phyloP scores from a whole-genome alignment of 2,797 vertebrate genomes.

The Carduelis carduelis region DNA sequence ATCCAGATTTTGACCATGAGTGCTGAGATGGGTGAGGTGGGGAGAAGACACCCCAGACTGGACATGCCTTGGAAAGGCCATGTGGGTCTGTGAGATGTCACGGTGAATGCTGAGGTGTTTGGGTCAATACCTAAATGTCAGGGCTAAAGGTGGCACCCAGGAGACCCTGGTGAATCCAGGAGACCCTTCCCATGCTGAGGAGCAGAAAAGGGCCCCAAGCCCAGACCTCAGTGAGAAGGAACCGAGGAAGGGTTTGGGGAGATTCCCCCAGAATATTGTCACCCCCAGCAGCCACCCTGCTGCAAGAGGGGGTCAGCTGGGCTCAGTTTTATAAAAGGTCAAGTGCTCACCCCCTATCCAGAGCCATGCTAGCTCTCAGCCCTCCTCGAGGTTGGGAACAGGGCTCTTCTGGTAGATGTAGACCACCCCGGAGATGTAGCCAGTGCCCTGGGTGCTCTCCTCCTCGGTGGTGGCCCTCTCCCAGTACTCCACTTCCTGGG shows the following conservation, averaged over 20 bases:
- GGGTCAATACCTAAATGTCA: background rate
- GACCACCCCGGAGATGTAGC: conserved; percentile 82
- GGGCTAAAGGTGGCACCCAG: background rate
- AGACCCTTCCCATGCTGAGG: background rate
- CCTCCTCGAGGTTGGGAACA: background rate
- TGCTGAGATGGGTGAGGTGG: background rate
- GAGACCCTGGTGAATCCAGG: background rate
- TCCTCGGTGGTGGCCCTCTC: conserved; percentile 79
- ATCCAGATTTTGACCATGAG: background rate
- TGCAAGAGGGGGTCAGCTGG: background rate
- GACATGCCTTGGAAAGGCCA: background rate
- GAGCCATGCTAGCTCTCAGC: background rate
- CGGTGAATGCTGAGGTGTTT: accelerated
- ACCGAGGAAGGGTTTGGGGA: background rate
- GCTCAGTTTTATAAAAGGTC: background rate
- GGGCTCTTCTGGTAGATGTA: conserved; percentile 77
- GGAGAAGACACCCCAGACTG: background rate
- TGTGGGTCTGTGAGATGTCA: background rate
- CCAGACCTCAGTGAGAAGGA: background rate
- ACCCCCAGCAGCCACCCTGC: background rate
- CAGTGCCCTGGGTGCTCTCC: conserved; percentile 42
- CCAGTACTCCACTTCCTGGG: conserved; percentile 79
- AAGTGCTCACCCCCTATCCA: accelerated
- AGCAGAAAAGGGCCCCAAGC: background rate
- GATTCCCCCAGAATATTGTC: accelerated